These are phyloP conservation scores for Entosphenus tridentatus DNA, from an alignment of 2,113 vertebrate genomes.

Conservation along the genomic window DNA sequence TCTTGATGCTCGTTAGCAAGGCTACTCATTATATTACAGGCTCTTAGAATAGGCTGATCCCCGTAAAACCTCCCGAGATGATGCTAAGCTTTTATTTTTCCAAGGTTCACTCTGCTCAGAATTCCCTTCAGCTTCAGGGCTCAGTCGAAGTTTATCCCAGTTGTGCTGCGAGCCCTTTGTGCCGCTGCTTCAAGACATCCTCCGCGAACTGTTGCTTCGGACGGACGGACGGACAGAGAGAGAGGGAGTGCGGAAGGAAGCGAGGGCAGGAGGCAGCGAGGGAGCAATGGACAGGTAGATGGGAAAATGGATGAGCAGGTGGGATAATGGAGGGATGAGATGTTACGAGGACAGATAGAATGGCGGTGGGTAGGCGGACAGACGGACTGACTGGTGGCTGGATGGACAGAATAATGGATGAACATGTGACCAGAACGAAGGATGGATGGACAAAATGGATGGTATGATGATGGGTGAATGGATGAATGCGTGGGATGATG, in stretches of 20 bases:
- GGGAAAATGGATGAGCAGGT: background rate
- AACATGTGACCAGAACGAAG: background rate
- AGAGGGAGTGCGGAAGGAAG: background rate
- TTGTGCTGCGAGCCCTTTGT: too few relatives aligned
- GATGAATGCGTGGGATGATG: background rate
- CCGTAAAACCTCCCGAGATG: too few relatives aligned
- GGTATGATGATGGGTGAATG: background rate
- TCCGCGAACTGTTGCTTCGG: too few relatives aligned
- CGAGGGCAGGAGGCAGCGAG: background rate
- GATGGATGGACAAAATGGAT: background rate
- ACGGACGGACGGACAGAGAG: background rate
- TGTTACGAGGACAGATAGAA: background rate
- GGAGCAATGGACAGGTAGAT: background rate
- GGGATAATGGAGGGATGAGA: background rate
- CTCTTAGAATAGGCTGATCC: too few relatives aligned
- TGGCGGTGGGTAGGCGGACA: background rate
- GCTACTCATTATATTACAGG: too few relatives aligned
- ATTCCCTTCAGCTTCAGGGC: too few relatives aligned
- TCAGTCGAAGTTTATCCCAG: too few relatives aligned
- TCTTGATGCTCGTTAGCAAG: too few relatives aligned
- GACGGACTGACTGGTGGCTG: background rate
- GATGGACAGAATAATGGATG: background rate
- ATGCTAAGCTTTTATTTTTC: too few relatives aligned
- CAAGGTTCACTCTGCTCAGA: too few relatives aligned
- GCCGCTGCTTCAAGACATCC: too few relatives aligned